These are phyloP conservation scores for Coracopsis vasa DNA, from an alignment of 2,113 vertebrate species.

Conservation along the genomic window DNA sequence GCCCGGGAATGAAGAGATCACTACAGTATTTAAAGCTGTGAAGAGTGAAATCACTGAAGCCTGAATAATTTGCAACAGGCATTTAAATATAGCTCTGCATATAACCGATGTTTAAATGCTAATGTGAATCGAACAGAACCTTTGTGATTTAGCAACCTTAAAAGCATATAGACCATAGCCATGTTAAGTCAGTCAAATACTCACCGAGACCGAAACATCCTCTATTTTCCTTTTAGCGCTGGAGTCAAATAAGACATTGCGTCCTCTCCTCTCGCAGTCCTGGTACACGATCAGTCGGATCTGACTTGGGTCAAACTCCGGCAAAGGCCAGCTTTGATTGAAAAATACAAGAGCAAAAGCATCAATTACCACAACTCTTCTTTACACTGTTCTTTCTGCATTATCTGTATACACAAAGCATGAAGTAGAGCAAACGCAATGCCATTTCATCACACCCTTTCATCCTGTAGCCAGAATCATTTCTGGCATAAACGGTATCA, in stretches of 20 bases:
- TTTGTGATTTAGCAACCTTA: not conserved
- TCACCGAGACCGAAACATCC: slow-evolving; percentile 88
- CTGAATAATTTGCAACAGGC: not conserved
- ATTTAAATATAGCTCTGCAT: slow-evolving; percentile 12
- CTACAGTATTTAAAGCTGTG: not conserved
- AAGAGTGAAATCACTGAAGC: not conserved
- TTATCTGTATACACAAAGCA: not conserved
- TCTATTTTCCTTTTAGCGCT: slow-evolving; percentile 90
- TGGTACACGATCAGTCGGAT: slow-evolving; percentile 97
- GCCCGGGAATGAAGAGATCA: not conserved
- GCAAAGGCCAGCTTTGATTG: slow-evolving; percentile 88
- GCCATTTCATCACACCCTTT: not conserved
- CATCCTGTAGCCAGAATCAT: not conserved
- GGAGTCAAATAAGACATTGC: slow-evolving; percentile 97
- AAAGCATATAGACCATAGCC: not conserved
- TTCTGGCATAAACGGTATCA: not conserved
- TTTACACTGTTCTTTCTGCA: not conserved
- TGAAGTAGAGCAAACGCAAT: not conserved
- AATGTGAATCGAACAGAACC: not conserved
- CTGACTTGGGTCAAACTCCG: slow-evolving; percentile 94
- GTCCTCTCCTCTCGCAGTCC: slow-evolving; percentile 94
- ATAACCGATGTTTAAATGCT: not conserved
- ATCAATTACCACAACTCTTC: slow-evolving; percentile 11
- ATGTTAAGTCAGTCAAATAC: slow-evolving; percentile 47
- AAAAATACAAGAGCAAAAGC: slow-evolving; percentile 36